Evolutionary conservation across 2,113 vertebrate genomes (phyloP).

Genomic region (Buteo buteo): DNA sequence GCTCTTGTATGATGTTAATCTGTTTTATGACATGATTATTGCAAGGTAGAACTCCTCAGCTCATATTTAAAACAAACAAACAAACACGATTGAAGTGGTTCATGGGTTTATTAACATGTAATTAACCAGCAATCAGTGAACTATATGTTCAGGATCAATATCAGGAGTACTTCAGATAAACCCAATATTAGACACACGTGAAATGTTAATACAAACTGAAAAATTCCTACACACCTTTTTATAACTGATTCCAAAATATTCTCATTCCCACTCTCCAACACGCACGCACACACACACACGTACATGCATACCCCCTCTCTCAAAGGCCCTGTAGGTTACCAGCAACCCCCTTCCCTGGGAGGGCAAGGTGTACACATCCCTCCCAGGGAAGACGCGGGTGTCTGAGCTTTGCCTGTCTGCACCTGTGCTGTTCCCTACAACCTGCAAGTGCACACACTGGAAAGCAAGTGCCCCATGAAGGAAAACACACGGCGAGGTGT

Average conservation of each 20-base stretch:
- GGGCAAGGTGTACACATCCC: accelerated
- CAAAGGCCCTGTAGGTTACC: not conserved
- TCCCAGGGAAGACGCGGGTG: accelerated
- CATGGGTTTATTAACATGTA: not conserved
- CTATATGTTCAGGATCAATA: not conserved
- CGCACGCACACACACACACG: accelerated
- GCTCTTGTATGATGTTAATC: not conserved
- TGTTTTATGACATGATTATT: not conserved
- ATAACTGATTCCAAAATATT: not conserved
- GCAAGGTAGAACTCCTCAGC: not conserved
- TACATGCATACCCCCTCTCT: not conserved
- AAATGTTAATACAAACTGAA: not conserved
- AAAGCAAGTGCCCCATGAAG: accelerated
- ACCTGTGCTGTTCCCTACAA: not conserved
- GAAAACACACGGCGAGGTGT: not conserved
- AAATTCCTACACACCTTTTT: not conserved
- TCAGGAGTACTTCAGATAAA: not conserved
- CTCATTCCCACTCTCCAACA: not conserved
- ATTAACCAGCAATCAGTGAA: not conserved
- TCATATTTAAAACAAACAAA: not conserved
- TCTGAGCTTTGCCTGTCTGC: not conserved
- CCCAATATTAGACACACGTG: not conserved
- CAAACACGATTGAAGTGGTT: not conserved
- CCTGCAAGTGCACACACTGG: accelerated
- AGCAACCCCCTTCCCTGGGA: not conserved